These are phyloP conservation scores for Labeo catla DNA, from an alignment of 2,113 vertebrate genomes.

Conservation along the genomic window DNA sequence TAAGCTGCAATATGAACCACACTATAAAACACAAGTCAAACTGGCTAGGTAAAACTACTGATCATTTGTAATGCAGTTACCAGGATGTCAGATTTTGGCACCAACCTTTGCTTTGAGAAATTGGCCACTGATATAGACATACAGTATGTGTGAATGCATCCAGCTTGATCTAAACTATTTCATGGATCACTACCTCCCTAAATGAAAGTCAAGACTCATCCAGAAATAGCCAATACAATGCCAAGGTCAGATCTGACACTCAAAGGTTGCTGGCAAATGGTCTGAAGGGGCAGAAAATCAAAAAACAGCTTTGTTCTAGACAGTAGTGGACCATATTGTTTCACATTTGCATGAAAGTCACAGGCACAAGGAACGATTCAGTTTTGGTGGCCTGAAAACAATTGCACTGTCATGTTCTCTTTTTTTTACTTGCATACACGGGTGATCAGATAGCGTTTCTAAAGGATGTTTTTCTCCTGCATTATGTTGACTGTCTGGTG, in stretches of 20 bases:
- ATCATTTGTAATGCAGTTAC: neutral
- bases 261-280: neutral
- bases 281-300: neutral
- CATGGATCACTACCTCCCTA: constrained; percentile 16
- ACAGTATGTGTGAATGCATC: neutral
- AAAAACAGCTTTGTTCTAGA: neutral
- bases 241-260: constrained; percentile 20
- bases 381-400: neutral
- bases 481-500: constrained; percentile 27
- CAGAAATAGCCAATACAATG: constrained; percentile 1
- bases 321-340: neutral
- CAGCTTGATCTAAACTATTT: constrained; percentile 26
- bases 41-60: neutral
- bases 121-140: neutral
- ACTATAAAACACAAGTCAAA: neutral
- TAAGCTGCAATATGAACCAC: neutral
- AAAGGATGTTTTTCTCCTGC: neutral
- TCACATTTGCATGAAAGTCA: neutral
- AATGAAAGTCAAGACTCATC: constrained; percentile 27
- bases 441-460: neutral
- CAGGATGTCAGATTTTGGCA: neutral
- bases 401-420: neutral
- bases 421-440: neutral
- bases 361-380: neutral
- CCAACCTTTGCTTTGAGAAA: neutral